These are phyloP conservation scores for Colaptes auratus DNA, from an alignment of 2,113 vertebrate species.

Conservation along the genomic window DNA sequence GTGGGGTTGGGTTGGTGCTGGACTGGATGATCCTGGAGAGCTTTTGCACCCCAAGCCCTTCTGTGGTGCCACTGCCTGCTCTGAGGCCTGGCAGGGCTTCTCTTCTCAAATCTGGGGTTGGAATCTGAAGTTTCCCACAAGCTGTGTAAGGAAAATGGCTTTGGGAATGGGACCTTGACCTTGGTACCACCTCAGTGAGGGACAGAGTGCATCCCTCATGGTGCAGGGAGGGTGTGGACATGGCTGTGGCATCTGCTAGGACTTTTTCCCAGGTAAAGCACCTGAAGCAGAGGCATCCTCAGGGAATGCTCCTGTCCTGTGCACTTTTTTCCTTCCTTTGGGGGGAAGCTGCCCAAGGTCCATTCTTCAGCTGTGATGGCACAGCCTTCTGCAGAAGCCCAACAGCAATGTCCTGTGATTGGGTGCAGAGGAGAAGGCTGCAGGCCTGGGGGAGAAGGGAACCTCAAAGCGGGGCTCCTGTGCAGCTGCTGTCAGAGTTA, in stretches of 20 bases:
- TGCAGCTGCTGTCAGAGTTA: not conserved
- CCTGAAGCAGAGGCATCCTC: not conserved
- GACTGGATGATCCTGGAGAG: too few species aligned
- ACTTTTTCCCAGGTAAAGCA: not conserved
- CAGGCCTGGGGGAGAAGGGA: not conserved
- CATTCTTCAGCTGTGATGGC: not conserved
- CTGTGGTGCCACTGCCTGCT: too few species aligned
- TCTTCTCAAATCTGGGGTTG: not conserved
- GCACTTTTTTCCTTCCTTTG: not conserved
- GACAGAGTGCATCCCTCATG: not conserved
- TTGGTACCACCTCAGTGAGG: not conserved
- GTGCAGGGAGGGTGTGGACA: not conserved
- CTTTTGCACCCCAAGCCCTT: too few species aligned
- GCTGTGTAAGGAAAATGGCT: too few species aligned
- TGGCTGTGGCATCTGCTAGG: not conserved
- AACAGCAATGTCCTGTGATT: not conserved
- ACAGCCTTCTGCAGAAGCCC: not conserved
- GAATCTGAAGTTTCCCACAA: not conserved
- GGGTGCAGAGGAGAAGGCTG: not conserved
- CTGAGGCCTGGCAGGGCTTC: not conserved
- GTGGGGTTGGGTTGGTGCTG: too few species aligned
- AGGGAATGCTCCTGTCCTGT: not conserved
- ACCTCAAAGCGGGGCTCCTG: accelerated
- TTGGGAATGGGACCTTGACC: too few species aligned
- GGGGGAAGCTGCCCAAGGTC: not conserved